These are phyloP conservation scores for Arge pagana DNA, from an alignment of 2,888 invertebrate species.

Conservation along the genomic window DNA sequence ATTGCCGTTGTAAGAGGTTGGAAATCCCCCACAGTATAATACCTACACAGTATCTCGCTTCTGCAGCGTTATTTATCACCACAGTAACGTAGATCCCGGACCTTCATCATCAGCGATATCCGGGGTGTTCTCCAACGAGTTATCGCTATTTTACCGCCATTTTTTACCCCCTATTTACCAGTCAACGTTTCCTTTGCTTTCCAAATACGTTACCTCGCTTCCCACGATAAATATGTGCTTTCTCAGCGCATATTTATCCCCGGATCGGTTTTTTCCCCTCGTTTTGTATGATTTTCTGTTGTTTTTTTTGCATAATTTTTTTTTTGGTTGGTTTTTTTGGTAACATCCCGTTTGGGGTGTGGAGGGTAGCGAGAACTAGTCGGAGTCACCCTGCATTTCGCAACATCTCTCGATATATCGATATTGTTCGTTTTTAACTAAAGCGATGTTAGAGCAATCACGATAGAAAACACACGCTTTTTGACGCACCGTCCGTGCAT, in stretches of 20 bases:
- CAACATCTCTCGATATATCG: conserved; percentile 16
- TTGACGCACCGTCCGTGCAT: conserved; percentile 23
- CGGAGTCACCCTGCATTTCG: conserved; percentile 17
- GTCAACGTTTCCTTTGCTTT: no score
- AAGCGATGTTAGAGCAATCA: conserved; percentile 23
- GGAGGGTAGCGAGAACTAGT: conserved; percentile 11
- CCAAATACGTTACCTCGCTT: no score
- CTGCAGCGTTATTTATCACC: conserved; percentile 57
- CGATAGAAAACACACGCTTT: conserved; percentile 23
- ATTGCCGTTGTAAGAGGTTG: conserved; percentile 50
- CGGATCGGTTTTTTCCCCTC: no score
- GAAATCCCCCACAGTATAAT: conserved; percentile 49
- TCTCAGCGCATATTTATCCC: no score
- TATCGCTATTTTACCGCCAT: neutral
- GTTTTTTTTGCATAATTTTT: no score
- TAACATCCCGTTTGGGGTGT: no score
- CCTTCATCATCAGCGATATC: conserved; percentile 21
- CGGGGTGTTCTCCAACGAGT: conserved; percentile 14
- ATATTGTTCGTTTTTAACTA: conserved; percentile 10
- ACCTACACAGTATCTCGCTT: conserved; percentile 57
- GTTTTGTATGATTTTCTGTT: no score
- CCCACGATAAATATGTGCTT: no score
- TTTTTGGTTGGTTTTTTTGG: no score
- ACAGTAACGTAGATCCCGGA: conserved; percentile 56
- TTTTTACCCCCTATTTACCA: no score